Evolutionary conservation across 64 coral and sea anemone genomes (phyloP), one percentile per base, ranked within the genome.

Genomic region (Exaiptasia diaphana): DNA sequence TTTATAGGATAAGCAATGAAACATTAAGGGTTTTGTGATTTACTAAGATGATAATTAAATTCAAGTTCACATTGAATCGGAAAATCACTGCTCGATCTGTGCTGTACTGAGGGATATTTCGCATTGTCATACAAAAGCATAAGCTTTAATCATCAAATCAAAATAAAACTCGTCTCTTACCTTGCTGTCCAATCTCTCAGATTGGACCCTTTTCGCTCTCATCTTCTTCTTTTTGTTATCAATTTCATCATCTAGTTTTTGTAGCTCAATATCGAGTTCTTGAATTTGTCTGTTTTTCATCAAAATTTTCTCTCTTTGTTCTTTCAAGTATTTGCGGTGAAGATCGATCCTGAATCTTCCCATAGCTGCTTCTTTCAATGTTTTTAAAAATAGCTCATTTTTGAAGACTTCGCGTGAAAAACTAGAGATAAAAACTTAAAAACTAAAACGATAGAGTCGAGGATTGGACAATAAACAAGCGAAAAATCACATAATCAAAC

Each of bases 371-470:
- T n/a, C n/a, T n/a, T n/a, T n/a, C n/a, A n/a, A n/a, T n/a, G n/a
- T n/a, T n/a, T n/a, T n/a, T n/a, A n/a, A n/a, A n/a, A n/a, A n/a
- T n/a, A n/a, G n/a, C n/a, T n/a, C 59, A 63, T 31, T 3, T 63
- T 63, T 63, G 29, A 63, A 12, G 5, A 31, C 17, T 9, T 7
- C 8, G 59, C 28, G 27, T 32, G 28, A 31, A 28, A 63, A 63
- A 63, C 20, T 17, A 32, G 18, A 31, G 59, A 27, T 7, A 15
- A 63, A 63, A 63, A 14, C 15, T 32, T 10, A 28, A 63, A 63
- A 63, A 31, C 59, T 28, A 63, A 63, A 31, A 63, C 59, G 59
- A 63, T 63, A 63, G 59, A 63, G 59, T 63, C 36, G 59, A 1
- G 18, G 59, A 14, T 31, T 63, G 27, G 25, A 63, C 7, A 63